These are phyloP conservation scores for Nezara viridula DNA, from an alignment of 2,888 invertebrate genomes.

Conservation along the genomic window DNA sequence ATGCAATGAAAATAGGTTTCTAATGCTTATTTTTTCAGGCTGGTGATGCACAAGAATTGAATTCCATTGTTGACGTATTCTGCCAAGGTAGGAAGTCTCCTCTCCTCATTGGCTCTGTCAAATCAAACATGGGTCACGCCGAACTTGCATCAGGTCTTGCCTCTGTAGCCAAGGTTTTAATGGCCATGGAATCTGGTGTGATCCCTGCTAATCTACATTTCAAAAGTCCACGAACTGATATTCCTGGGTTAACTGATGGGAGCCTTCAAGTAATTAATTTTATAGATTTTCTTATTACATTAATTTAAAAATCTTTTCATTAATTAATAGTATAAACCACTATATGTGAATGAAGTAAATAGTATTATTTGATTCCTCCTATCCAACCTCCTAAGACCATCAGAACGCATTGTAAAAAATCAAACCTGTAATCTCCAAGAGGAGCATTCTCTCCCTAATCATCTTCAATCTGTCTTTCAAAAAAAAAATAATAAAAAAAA, in stretches of 20 bases:
- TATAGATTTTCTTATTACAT: neutral
- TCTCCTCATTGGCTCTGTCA: slow-evolving; percentile 93
- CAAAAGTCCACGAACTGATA: slow-evolving; percentile 87
- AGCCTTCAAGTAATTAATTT: slow-evolving; percentile 78
- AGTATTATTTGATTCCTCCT: too few species aligned
- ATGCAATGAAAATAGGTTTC: neutral
- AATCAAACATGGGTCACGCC: slow-evolving; percentile 99
- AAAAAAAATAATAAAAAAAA: too few species aligned
- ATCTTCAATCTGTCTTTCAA: too few species aligned
- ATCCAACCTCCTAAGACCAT: too few species aligned
- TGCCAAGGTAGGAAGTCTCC: slow-evolving; percentile 86
- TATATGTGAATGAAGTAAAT: too few species aligned
- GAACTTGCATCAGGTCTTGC: slow-evolving; percentile 95
- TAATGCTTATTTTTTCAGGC: slow-evolving; percentile 70
- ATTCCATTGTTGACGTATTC: slow-evolving; percentile 93
- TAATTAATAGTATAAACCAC: neutral
- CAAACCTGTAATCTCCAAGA: too few species aligned
- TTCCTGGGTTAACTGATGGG: slow-evolving; percentile 90
- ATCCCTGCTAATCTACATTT: slow-evolving; percentile 96
- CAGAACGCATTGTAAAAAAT: too few species aligned
- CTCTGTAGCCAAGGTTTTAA: slow-evolving; percentile 89
- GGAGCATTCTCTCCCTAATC: too few species aligned
- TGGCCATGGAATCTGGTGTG: slow-evolving; percentile 91
- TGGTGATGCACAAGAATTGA: slow-evolving; percentile 98
- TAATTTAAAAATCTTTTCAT: neutral